A percentile compares a stretch with the other conserved stretches of the same genome.
Evolutionary conservation across 2,888 invertebrate species (phyloP).

Genomic region (Eudasyphora cyanicolor): DNA sequence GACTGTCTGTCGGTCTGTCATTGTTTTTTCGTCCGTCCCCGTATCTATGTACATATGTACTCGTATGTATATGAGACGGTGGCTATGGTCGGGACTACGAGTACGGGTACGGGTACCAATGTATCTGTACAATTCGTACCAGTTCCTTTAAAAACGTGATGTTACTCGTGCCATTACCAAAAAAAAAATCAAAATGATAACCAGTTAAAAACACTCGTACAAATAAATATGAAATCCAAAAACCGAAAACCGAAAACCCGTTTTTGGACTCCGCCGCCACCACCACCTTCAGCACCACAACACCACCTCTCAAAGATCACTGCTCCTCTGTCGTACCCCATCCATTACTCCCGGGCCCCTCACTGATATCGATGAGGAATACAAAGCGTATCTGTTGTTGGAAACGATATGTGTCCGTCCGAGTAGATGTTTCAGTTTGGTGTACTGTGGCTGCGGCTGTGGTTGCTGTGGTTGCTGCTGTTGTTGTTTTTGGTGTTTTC

Average conservation of each 20-base stretch:
- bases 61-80: no score
- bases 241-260: conserved; percentile 52
- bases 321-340: not conserved
- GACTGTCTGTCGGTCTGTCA: not conserved
- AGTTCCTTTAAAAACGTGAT: conserved; percentile 56
- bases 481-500: conserved; percentile 2
- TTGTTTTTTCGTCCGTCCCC: no score
- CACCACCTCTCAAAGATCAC: conserved; percentile 15
- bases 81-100: not conserved
- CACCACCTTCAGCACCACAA: not conserved
- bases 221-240: conserved; percentile 44
- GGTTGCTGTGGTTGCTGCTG: not conserved
- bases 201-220: conserved; percentile 26
- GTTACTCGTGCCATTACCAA: conserved; percentile 58
- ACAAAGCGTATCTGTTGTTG: conserved; percentile 6
- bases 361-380: conserved; percentile 1
- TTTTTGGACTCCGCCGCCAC: conserved; percentile 34
- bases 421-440: conserved; percentile 19
- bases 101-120: not conserved
- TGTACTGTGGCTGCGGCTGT: not conserved
- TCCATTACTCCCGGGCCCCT: not conserved
- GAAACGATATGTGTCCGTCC: conserved; percentile 20
- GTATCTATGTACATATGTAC: no score
- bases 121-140: conserved; percentile 24
- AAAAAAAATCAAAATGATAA: conserved; percentile 38